Conservation (phyloP, 2,888 invertebrate genomes). For the Pemphredon lugubris region DNA sequence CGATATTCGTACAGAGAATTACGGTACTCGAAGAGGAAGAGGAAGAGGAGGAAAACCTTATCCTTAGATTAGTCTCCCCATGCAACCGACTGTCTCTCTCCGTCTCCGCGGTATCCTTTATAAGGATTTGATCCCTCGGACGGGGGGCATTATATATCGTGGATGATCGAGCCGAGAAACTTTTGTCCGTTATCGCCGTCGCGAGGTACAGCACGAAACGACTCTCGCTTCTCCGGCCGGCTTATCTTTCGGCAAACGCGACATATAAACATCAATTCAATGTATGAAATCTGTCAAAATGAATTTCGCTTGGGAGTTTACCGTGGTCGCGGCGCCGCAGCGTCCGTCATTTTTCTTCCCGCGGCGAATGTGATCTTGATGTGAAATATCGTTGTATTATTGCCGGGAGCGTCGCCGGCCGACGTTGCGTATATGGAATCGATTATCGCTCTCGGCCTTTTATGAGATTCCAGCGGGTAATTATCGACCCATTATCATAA, state of each 20-base stretch:
- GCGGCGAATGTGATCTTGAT: conserved; percentile 77
- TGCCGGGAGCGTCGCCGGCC: conserved; percentile 54
- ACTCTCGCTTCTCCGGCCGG: conserved; percentile 66
- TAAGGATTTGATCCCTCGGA: conserved; percentile 74
- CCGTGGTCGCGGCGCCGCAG: conserved; percentile 27
- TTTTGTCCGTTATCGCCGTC: conserved; percentile 59
- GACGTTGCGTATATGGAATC: conserved; percentile 19
- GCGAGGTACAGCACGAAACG: conserved; percentile 24
- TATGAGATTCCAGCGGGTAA: conserved; percentile 2
- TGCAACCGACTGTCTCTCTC: conserved; percentile 52
- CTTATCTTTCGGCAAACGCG: conserved; percentile 76
- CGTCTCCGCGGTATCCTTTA: conserved; percentile 56
- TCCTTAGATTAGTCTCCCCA: conserved; percentile 34
- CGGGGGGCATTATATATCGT: conserved; percentile 67
- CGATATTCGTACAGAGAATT: conserved; percentile 26
- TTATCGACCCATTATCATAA: not conserved
- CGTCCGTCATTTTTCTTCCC: conserved; percentile 77
- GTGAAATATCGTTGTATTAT: conserved; percentile 80
- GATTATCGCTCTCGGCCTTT: conserved; percentile 35
- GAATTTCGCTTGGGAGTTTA: conserved; percentile 76
- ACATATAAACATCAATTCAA: conserved; percentile 80
- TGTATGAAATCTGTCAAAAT: conserved; percentile 80
- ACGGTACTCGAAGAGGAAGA: conserved; percentile 30
- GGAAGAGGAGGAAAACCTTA: conserved; percentile 35
- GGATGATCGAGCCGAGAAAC: conserved; percentile 59